Evolutionary conservation across 2,797 vertebrate species (phyloP), one percentile per base, ranked within the genome.

Genomic region (Taeniopygia guttata): DNA sequence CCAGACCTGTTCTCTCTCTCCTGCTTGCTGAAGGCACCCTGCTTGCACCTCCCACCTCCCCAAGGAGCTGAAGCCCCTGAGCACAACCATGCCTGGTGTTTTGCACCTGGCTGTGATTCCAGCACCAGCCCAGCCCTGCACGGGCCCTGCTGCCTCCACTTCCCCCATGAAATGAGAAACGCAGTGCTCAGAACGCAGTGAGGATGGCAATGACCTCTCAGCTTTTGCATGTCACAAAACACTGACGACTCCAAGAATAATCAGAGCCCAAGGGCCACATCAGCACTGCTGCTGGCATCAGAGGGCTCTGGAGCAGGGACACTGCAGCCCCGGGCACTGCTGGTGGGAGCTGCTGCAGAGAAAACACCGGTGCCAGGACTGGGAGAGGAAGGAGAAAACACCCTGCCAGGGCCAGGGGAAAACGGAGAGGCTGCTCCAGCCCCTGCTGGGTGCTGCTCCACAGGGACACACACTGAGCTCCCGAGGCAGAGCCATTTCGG

Each of bases 141-240:
- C 2, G 0, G 16, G 42, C n/a, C 76, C 64, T 5, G 21, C n/a
- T 10, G 32, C 1, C 29, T 16, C 17, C 11, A 4, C 10, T 22
- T 7, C 34, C 22, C 4, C 36, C 1, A 0, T 3, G 10, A 25
- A 23, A 27, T 1, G 10, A 55, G 68, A 46, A 59, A 29, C 16
- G 7, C 13, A 5, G 38, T 40, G 34, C 16, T 27, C 38, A 7
- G 73, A 26, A 7, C 1, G 0, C 14, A 7, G 30, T 0, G 38
- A 36, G 30, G 10, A 13, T 21, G 25, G 16, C 59, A 13, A 1
- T 7, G 46, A 29, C 51, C n/a, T 8, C 72, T 13, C 81, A 49
- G 54, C 48, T 62, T 29, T 7, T 1, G 1, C 12, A 4, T 1
- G 2, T 5, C 54, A 45, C 1, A 1, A 26, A 55, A 52, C 25